phyloP scores from a whole-genome alignment of 1,140 invertebrate species.

The Bombus affinis region DNA sequence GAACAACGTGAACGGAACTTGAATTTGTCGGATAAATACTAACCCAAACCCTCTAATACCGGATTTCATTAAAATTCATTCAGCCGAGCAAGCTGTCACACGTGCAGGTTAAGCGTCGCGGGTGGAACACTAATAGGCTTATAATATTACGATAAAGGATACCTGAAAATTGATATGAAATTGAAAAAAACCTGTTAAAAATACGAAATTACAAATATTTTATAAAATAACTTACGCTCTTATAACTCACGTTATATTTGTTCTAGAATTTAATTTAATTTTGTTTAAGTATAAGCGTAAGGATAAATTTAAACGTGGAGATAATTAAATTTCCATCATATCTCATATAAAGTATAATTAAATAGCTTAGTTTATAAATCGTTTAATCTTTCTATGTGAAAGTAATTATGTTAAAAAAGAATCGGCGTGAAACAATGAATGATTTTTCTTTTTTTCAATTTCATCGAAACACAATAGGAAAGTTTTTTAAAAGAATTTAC shows the following conservation, averaged over 20 bases:
- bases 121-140: constrained; percentile 58
- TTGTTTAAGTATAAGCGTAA: not conserved
- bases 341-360: not conserved
- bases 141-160: constrained; percentile 54
- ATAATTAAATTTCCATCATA: constrained; percentile 1
- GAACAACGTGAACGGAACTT: constrained; percentile 60
- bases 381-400: not conserved
- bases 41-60: constrained; percentile 55
- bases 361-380: not conserved
- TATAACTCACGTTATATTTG: not conserved
- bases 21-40: constrained; percentile 67
- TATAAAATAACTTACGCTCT: too few relatives aligned
- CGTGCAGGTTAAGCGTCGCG: constrained; percentile 48
- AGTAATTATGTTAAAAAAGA: not conserved
- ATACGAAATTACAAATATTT: not conserved
- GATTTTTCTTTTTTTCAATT: not conserved
- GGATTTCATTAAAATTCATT: constrained; percentile 70
- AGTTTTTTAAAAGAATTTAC: not conserved
- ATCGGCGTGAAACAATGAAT: not conserved
- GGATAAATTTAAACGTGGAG: not conserved
- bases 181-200: constrained; percentile 6
- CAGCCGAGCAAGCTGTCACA: constrained; percentile 65
- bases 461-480: not conserved
- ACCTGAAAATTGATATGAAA: constrained; percentile 31
- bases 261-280: not conserved